Evolutionary conservation across 2,797 vertebrate genomes (phyloP), one percentile per base, ranked within the genome.

Genomic region (Sebastes steindachneri): DNA sequence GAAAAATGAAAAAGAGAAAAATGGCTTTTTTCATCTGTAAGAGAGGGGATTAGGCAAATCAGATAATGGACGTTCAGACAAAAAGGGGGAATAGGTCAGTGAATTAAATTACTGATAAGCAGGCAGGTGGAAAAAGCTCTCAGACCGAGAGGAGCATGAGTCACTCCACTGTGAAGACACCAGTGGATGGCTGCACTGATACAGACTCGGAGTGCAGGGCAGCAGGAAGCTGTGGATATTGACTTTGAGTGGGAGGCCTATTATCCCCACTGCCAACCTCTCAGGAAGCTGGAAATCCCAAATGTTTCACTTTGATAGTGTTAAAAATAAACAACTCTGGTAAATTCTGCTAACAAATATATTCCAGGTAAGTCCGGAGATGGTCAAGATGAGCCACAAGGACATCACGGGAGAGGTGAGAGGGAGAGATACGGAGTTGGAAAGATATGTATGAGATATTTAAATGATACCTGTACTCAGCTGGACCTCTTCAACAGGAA

Each of bases 21-120:
- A 85, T 68, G 9, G 6, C 4, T 33, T 73, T 88, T 89, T 89
- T 86, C 75, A 88, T 84, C 71, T 73, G 41, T 53, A 29, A 74
- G 67, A 88, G 57, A 73, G 33, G 54, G 62, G 77, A 89, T 90
- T 86, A 82, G 59, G 17, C 45, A 88, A 85, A 88, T 89, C 71
- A 85, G 86, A 91, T 88, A 93, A 90, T 84, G 82, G 77, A 63
- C 4, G 0, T 70, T 82, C 45, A 74, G 64, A 82, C 68, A 87
- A 75, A 80, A 83, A 73, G 72, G 77, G 67, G 59, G 80, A 83
- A 78, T 31, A 92, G 87, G 88, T 90, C 83, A 75, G 45, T 79
- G 66, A 88, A 90, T 87, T 33, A 83, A 89, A 85, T 83, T 89
- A 84, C 70, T 75, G 86, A 85, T 83, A 83, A 86, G 78, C 41